Conservation (phyloP, 2,888 invertebrate species). For the Drosophila leonis region DNA sequence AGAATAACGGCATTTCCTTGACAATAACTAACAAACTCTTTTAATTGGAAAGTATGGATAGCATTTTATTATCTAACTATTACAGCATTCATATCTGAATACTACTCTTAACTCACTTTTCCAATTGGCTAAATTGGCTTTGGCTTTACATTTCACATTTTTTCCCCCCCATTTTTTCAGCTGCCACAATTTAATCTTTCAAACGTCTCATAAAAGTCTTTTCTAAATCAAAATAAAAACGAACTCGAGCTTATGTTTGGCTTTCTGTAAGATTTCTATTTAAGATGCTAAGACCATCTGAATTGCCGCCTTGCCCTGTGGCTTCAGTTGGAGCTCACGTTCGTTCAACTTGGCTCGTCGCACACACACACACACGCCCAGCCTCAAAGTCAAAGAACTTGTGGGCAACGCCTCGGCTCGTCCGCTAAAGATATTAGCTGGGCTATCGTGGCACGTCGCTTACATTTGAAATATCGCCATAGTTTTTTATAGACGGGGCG, state of each 20-base stretch:
- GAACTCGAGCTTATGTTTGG: constrained; percentile 15
- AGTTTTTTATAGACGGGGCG: constrained; percentile 28
- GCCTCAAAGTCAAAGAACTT: constrained; percentile 55
- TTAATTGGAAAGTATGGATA: constrained; percentile 2
- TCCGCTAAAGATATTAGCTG: constrained; percentile 36
- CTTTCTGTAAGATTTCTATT: constrained; percentile 55
- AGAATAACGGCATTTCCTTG: neutral
- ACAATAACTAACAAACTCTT: neutral
- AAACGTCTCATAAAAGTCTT: constrained; percentile 13
- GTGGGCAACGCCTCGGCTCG: constrained; percentile 50
- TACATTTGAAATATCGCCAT: constrained; percentile 37
- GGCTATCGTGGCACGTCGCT: constrained; percentile 44
- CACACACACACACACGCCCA: constrained; percentile 23
- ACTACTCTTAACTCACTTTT: neutral
- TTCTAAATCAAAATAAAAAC: constrained; percentile 3
- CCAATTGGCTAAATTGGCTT: neutral
- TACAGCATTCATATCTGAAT: constrained; percentile 1
- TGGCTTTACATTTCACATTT: constrained; percentile 8
- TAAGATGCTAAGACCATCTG: constrained; percentile 33
- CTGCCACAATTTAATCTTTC: constrained; percentile 2
- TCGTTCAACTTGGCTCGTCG: constrained; percentile 21
- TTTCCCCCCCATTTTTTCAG: no score
- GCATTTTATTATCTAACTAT: constrained; percentile 1
- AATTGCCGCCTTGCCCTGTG: constrained; percentile 3
- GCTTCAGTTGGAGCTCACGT: constrained; percentile 1